Evolutionary conservation across 2,888 invertebrate genomes (phyloP).

Genomic region (Chalcosyrphus nemorum): DNA sequence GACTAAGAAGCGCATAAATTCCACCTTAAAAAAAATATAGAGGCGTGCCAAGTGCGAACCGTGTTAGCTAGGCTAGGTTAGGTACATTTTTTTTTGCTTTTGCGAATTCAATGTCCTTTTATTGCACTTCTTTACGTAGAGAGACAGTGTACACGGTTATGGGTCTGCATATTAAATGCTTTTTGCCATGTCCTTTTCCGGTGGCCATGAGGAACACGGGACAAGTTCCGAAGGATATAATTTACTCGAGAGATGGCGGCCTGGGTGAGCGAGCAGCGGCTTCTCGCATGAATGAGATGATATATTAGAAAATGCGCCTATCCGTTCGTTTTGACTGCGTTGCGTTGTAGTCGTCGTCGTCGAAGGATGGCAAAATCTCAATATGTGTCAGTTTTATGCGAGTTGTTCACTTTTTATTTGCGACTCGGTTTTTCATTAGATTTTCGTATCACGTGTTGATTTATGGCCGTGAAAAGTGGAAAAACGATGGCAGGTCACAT

Average conservation of each 20-base stretch:
- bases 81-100: neutral
- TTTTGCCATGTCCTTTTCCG: conserved; percentile 36
- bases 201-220: neutral
- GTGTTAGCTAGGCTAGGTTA: conserved; percentile 6
- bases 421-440: conserved; percentile 69
- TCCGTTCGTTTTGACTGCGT: neutral
- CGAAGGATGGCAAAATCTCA: conserved; percentile 54
- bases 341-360: too few species aligned
- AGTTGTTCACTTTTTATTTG: conserved; percentile 68
- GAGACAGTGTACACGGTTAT: conserved; percentile 50
- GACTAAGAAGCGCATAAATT: conserved; percentile 59
- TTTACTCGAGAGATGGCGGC: conserved; percentile 40
- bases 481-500: conserved; percentile 68
- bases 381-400: conserved; percentile 70
- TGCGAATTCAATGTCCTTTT: conserved; percentile 50
- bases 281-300: conserved; percentile 49
- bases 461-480: conserved; percentile 70
- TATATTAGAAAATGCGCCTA: conserved; percentile 55
- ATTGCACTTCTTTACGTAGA: conserved; percentile 57
- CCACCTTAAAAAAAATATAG: conserved; percentile 28
- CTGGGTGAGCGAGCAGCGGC: neutral
- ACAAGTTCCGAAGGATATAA: conserved; percentile 20
- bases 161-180: conserved; percentile 62
- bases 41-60: conserved; percentile 29
- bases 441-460: conserved; percentile 73